Conservation (phyloP, 2,797 vertebrate species). For the Premnoplex brunnescens region DNA sequence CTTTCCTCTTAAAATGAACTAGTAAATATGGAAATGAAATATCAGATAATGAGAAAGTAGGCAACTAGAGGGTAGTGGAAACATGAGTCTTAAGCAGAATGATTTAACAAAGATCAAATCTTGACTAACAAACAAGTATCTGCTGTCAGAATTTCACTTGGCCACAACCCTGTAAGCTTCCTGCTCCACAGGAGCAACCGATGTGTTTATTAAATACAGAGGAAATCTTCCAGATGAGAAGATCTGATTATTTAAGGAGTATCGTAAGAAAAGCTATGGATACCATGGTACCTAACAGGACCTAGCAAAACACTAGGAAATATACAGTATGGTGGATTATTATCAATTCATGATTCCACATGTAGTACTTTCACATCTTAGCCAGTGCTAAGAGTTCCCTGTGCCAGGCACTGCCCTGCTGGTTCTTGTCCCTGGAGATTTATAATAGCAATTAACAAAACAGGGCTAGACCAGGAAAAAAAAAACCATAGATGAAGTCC, state of each 20-base stretch:
- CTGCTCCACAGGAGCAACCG: neutral
- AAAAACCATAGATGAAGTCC: neutral
- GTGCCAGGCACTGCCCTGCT: neutral
- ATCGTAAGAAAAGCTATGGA: neutral
- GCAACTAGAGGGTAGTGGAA: neutral
- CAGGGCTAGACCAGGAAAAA: neutral
- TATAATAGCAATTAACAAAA: neutral
- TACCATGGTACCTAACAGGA: neutral
- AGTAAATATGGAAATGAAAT: neutral
- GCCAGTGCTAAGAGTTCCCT: accelerated
- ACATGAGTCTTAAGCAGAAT: neutral
- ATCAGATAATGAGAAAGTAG: neutral
- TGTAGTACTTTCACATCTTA: neutral
- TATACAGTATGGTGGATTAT: neutral
- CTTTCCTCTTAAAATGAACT: neutral
- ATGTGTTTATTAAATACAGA: neutral
- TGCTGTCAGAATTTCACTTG: neutral
- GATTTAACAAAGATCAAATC: neutral
- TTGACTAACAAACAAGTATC: neutral
- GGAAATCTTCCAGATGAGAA: neutral
- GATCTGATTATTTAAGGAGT: neutral
- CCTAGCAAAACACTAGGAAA: neutral
- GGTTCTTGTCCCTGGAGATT: neutral
- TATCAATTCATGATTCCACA: neutral
- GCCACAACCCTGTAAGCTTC: neutral